Conservation (phyloP, 2,797 vertebrate species). For the Tenualosa ilisha region DNA sequence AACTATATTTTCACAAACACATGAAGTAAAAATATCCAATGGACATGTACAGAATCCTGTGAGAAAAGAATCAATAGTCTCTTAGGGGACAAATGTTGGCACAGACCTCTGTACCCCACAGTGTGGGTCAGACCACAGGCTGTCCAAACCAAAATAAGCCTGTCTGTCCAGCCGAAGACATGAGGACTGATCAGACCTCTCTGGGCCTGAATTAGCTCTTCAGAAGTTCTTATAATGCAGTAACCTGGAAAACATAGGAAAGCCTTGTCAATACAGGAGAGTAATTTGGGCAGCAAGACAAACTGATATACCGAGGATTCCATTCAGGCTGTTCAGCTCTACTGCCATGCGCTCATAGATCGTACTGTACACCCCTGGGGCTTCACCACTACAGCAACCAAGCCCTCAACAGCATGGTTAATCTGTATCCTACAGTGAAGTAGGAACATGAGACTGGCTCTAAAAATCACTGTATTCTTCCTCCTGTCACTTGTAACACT, state of each 20-base stretch:
- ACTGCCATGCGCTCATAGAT: too few relatives aligned
- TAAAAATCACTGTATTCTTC: not conserved
- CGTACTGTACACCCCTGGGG: not conserved
- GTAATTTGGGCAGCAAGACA: not conserved
- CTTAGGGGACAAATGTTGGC: not conserved
- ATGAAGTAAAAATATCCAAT: not conserved
- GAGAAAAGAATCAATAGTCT: not conserved
- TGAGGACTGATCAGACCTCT: not conserved
- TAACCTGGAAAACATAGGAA: slow-evolving; percentile 66
- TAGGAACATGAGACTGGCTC: too few relatives aligned
- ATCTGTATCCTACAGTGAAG: not conserved
- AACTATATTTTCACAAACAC: not conserved
- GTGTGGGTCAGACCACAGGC: not conserved
- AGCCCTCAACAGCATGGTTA: not conserved
- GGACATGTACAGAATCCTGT: not conserved
- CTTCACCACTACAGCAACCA: not conserved
- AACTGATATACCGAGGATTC: not conserved
- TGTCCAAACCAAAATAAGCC: not conserved
- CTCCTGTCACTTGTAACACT: not conserved
- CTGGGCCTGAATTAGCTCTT: slow-evolving; percentile 34
- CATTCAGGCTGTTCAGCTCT: not conserved
- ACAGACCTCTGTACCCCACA: not conserved
- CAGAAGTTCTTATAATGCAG: slow-evolving; percentile 87
- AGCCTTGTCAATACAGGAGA: not conserved
- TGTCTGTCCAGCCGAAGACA: not conserved